Evolutionary conservation across 2,888 invertebrate genomes (phyloP), one percentile per base, ranked within the genome.

Genomic region (Eupithecia vulgata): DNA sequence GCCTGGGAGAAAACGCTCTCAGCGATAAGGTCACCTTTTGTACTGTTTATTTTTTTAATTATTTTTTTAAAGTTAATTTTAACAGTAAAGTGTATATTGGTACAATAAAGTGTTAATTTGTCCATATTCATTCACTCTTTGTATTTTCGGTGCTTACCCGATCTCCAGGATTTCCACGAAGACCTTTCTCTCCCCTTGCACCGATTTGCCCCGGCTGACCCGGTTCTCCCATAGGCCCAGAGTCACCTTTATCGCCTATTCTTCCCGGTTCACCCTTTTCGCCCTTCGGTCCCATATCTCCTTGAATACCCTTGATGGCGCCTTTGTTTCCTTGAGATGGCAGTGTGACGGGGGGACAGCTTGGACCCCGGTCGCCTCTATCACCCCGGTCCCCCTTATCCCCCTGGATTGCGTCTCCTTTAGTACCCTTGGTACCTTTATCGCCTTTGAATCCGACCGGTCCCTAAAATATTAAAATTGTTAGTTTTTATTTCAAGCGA

Each of bases 121-220:
- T n/a, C n/a, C n/a, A n/a, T n/a, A n/a, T n/a, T n/a, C n/a, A n/a
- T n/a, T n/a, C n/a, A n/a, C n/a, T 13, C 15, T 13, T 42, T 6
- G 52, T 67, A 45, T 59, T 35, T 34, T 35, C n/a, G 37, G 3
- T 12, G n/a, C 74, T 94, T 95, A 98, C 98, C 89, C 97, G 95
- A 81, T 96, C 96, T 76, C 98, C 98, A 42, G 97, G 96, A 71
- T 96, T 95, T 79, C 98, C 98, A 62, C 96, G 95, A 79, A 98
- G 92, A 80, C 99, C 99, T 84, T 98, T 99, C 92, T 98, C 98
- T 82, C 98, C 98, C 87, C 97, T 97, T 79, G 94, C 90, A 68
- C 97, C 97, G 68, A 90, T 79, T 73, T 89, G 87, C 62, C 97
- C 97, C 17, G 95, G 88, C 71, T 95, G 85, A 62, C 98, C 98